phyloP scores from a whole-genome alignment of 2,113 vertebrate species.

The Melanotaenia duboulayi region DNA sequence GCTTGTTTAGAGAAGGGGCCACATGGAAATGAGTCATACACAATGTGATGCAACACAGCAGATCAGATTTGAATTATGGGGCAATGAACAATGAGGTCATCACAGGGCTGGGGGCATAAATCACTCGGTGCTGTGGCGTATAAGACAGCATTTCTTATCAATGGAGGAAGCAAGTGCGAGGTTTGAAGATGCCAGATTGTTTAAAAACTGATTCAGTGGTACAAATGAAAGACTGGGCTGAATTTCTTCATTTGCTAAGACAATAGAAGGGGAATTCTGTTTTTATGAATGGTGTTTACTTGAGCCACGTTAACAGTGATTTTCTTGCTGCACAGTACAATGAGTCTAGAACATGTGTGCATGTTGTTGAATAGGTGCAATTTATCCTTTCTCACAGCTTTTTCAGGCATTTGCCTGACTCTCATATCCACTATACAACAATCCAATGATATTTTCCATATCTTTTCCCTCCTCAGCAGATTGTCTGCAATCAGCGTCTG shows the following conservation, averaged over 20 bases:
- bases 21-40: slow-evolving; percentile 74
- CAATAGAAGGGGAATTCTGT: slow-evolving; percentile 65
- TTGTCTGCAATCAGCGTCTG: slow-evolving; percentile 71
- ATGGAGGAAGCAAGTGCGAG: slow-evolving; percentile 64
- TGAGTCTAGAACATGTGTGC: not conserved
- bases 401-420: slow-evolving; percentile 17
- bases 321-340: slow-evolving; percentile 4
- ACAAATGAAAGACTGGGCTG: slow-evolving; percentile 29
- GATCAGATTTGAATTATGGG: slow-evolving; percentile 80
- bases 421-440: slow-evolving; percentile 36
- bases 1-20: slow-evolving; percentile 63
- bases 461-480: slow-evolving; percentile 72
- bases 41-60: slow-evolving; percentile 76
- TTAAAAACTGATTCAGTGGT: slow-evolving; percentile 31
- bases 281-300: slow-evolving; percentile 24
- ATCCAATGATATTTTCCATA: slow-evolving; percentile 73
- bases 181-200: slow-evolving; percentile 60
- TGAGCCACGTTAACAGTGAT: slow-evolving; percentile 8
- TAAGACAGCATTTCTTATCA: slow-evolving; percentile 70
- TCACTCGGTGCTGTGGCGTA: slow-evolving; percentile 53
- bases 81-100: slow-evolving; percentile 82
- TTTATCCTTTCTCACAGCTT: not conserved
- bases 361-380: slow-evolving; percentile 17
- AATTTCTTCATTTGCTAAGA: slow-evolving; percentile 39
- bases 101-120: slow-evolving; percentile 71